Conservation (phyloP, 2,113 vertebrate genomes). For the Brachyhypopomus gauderio region DNA sequence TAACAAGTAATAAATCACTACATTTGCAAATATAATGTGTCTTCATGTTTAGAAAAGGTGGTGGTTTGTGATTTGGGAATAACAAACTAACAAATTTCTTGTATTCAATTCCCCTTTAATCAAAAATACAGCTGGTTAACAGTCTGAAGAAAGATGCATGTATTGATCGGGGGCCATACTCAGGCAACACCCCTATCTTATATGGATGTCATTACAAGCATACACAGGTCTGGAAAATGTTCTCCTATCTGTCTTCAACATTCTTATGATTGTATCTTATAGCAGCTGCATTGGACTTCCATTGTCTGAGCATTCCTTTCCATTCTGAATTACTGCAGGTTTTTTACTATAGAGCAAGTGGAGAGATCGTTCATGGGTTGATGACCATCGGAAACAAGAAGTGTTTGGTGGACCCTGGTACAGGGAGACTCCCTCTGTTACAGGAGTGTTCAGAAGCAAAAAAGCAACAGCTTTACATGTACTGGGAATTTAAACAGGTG, state of each 20-base stretch:
- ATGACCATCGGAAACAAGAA: constrained; percentile 58
- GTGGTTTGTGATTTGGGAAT: not conserved
- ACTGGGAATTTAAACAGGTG: constrained; percentile 77
- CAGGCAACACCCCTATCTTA: constrained; percentile 61
- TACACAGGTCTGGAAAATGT: constrained; percentile 58
- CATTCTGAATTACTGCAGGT: constrained; percentile 46
- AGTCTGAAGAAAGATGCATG: constrained; percentile 55
- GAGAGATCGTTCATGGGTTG: constrained; percentile 62
- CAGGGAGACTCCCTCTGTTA: constrained; percentile 50
- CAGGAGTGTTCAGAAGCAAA: constrained; percentile 58
- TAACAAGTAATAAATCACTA: too few relatives aligned
- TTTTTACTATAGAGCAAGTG: constrained; percentile 54
- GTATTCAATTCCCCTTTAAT: not conserved
- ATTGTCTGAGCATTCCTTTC: not conserved
- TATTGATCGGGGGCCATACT: constrained; percentile 65
- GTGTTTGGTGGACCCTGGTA: constrained; percentile 65
- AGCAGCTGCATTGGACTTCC: too few relatives aligned
- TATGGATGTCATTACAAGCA: constrained; percentile 58
- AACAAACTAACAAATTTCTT: not conserved
- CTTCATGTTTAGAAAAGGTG: not conserved
- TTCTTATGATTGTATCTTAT: not conserved
- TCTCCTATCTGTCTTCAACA: not conserved
- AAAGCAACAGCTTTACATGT: constrained; percentile 58
- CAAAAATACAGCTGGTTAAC: constrained; percentile 60
- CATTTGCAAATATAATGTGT: not conserved